Evolutionary conservation across 1,140 invertebrate genomes (phyloP), one percentile per base, ranked within the genome.

Genomic region (Musca domestica): DNA sequence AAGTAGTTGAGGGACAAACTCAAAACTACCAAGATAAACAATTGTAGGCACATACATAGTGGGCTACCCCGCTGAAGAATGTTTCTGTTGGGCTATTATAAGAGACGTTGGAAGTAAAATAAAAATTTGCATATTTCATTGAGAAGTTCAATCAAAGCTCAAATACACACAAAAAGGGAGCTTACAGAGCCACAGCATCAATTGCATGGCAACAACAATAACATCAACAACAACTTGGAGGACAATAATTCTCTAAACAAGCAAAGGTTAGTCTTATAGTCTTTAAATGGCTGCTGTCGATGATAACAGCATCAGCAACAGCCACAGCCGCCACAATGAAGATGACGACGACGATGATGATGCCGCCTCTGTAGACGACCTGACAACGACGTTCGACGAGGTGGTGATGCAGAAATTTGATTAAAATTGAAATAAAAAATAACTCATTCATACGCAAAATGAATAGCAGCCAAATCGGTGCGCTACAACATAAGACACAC

Each of bases 121-220:
- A 65, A 75, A 78, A 76, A 78, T 78, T 78, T 78, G 76, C 76
- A 78, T 78, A 78, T 78, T 78, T 78, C 76, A 78, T 78, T 78
- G 76, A 78, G 76, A 75, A 78, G 76, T 78, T 78, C 73, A 76
- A 76, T 78, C 76, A 78, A 78, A 49, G 20, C 14, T 22, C 46
- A 61, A n/a, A 58, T 27, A 30, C 5, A 15, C 10, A 48, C n/a
- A 51, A 51, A n/a, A 27, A 22, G 17, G 15, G 15, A 56, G 7
- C 12, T n/a, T n/a, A 58, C 23, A 27, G 30, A 58, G 23, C 22
- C 27, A 34, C 56, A 30, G 15, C 41, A 51, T n/a, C 14, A 19
- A 48, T 34, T 47, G 46, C 23, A 49, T 47, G 46, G 22, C 20
- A 48, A 15, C 27, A 64, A 20, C 14, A n/a, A n/a, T n/a, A n/a